Evolutionary conservation across 2,113 vertebrate genomes (phyloP).

Genomic region (Theristicus caerulescens): DNA sequence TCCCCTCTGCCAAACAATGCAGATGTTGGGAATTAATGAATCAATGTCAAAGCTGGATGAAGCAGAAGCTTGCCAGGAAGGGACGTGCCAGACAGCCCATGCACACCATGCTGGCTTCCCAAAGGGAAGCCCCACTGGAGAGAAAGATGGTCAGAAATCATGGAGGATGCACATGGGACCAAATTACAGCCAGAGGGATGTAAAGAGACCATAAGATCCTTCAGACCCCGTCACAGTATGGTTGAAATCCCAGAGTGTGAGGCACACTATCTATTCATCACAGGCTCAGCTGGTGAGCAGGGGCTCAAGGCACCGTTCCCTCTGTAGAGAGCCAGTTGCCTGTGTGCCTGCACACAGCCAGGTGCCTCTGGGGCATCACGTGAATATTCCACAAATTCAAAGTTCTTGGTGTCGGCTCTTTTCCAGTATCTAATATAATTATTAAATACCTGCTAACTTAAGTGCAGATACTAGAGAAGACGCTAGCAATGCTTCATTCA

Average conservation of each 20-base stretch:
- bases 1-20: background rate
- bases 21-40: background rate
- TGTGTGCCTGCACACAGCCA: background rate
- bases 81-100: background rate
- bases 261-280: background rate
- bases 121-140: no score
- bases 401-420: background rate
- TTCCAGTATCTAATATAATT: background rate
- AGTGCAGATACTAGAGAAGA: no score
- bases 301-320: background rate
- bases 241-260: background rate
- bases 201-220: background rate
- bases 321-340: background rate
- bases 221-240: no score
- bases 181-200: background rate
- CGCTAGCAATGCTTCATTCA: background rate
- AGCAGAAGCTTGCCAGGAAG: background rate
- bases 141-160: background rate
- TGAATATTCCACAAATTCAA: background rate
- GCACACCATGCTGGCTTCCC: background rate
- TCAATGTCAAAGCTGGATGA: background rate
- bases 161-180: background rate
- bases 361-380: background rate
- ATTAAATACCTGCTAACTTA: background rate
- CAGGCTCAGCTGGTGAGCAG: no score